Percentiles rank a stretch among this genome's conserved stretches.
Conservation (phyloP, 1,140 invertebrate genomes). For the Polyergus mexicanus region DNA sequence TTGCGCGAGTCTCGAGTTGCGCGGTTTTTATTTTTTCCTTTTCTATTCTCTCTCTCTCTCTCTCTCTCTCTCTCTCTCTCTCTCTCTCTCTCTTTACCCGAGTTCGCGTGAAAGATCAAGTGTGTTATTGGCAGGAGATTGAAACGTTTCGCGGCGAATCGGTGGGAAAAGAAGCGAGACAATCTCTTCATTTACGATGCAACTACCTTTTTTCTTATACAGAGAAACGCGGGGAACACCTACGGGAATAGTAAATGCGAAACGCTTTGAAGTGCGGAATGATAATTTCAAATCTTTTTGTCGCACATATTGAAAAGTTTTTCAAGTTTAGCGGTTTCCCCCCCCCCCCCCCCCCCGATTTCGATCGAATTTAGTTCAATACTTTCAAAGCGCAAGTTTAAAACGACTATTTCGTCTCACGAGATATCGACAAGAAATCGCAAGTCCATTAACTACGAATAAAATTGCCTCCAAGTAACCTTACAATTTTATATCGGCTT, state of each 20-base stretch:
- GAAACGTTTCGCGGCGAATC: neutral
- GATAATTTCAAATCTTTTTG: slow-evolving; percentile 1
- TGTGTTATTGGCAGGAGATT: slow-evolving; percentile 8
- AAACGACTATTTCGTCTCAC: slow-evolving; percentile 19
- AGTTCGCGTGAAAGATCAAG: slow-evolving; percentile 15
- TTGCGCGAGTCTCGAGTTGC: neutral
- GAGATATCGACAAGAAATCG: neutral
- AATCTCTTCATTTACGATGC: neutral
- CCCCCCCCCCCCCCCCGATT: neutral
- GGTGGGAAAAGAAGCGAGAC: neutral
- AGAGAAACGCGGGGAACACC: neutral
- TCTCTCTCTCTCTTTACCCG: too few species aligned
- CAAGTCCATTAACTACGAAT: neutral
- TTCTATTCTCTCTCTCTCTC: too few species aligned
- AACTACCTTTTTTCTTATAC: neutral
- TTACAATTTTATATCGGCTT: neutral
- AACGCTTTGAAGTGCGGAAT: neutral
- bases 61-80: too few species aligned
- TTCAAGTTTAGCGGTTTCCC: neutral
- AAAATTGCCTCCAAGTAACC: neutral
- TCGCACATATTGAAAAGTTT: neutral
- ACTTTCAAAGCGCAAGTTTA: neutral
- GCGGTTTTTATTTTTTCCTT: neutral
- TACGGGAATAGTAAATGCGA: too few species aligned
- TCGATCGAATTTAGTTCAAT: neutral